phyloP scores from a whole-genome alignment of 2,113 vertebrate species.

The Tragulus kanchil region DNA sequence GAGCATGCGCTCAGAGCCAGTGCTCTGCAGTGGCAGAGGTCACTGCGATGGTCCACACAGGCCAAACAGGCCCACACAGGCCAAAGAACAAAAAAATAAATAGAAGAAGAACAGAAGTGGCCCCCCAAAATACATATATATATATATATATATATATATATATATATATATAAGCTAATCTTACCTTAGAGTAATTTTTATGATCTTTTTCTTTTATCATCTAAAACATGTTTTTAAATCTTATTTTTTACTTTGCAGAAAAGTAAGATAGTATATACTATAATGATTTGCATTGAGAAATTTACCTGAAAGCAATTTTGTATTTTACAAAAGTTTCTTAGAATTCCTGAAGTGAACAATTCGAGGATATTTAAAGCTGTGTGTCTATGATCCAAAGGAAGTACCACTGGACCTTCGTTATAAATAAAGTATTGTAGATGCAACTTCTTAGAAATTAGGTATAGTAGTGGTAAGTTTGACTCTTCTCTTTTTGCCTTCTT shows the following conservation, averaged over 20 bases:
- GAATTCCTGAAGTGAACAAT: neutral
- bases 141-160: no score
- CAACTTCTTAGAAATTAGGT: neutral
- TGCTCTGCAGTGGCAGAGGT: no score
- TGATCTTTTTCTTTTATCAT: neutral
- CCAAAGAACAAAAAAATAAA: no score
- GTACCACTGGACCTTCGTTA: neutral
- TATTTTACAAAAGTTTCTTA: neutral
- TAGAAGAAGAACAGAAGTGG: no score
- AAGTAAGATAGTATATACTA: neutral
- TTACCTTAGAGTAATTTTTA: neutral
- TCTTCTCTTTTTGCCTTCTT: neutral
- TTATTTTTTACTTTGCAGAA: neutral
- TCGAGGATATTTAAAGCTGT: neutral
- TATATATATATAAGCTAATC: neutral
- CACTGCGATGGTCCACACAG: no score
- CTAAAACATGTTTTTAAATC: neutral
- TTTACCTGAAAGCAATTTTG: neutral
- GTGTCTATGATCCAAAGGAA: neutral
- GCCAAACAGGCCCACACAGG: no score
- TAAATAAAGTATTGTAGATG: conserved; percentile 4
- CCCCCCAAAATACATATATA: no score
- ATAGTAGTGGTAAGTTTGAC: neutral
- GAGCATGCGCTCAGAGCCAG: no score
- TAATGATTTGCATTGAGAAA: neutral